A percentile compares a stretch with the other conserved stretches of the same genome.
Evolutionary conservation across 2,797 vertebrate genomes (phyloP).

Genomic region (Mormyrus hasselquistii): DNA sequence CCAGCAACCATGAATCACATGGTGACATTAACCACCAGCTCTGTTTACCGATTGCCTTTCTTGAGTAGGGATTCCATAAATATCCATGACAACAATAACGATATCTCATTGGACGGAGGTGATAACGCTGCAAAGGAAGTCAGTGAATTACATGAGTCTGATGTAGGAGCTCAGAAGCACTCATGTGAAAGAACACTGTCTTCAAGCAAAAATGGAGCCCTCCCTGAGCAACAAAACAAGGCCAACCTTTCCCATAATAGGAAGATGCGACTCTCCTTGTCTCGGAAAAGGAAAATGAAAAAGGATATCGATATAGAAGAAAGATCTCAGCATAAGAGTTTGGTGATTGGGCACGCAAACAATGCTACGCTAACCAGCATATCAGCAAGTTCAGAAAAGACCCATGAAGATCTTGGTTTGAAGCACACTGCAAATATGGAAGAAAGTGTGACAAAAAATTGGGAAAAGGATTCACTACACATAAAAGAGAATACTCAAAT

Average conservation of each 20-base stretch:
- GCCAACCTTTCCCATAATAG: slow-evolving; percentile 45
- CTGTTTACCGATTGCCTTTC: slow-evolving; percentile 31
- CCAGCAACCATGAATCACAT: slow-evolving; percentile 59
- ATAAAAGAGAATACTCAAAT: slow-evolving; percentile 2
- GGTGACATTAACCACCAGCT: slow-evolving; percentile 29
- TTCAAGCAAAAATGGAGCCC: not conserved
- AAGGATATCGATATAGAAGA: slow-evolving; percentile 35
- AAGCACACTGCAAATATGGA: slow-evolving; percentile 1
- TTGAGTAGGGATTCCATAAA: slow-evolving; percentile 28
- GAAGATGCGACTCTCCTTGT: slow-evolving; percentile 50
- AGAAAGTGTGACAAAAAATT: slow-evolving; percentile 16
- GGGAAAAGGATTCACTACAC: not conserved
- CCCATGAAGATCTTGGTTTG: not conserved
- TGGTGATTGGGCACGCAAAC: slow-evolving; percentile 27
- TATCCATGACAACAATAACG: slow-evolving; percentile 56
- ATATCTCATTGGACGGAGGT: slow-evolving; percentile 80
- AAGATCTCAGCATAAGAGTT: slow-evolving; percentile 6
- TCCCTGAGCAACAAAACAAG: slow-evolving; percentile 32
- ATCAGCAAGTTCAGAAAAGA: slow-evolving; percentile 4
- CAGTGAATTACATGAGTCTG: slow-evolving; percentile 79
- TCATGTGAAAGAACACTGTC: slow-evolving; percentile 26
- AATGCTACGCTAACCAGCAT: not conserved
- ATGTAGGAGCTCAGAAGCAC: slow-evolving; percentile 70
- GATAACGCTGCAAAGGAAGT: slow-evolving; percentile 94
- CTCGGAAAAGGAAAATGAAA: slow-evolving; percentile 59